Evolutionary conservation across 2,113 vertebrate genomes (phyloP).

Genomic region (Melanocharis versteri): DNA sequence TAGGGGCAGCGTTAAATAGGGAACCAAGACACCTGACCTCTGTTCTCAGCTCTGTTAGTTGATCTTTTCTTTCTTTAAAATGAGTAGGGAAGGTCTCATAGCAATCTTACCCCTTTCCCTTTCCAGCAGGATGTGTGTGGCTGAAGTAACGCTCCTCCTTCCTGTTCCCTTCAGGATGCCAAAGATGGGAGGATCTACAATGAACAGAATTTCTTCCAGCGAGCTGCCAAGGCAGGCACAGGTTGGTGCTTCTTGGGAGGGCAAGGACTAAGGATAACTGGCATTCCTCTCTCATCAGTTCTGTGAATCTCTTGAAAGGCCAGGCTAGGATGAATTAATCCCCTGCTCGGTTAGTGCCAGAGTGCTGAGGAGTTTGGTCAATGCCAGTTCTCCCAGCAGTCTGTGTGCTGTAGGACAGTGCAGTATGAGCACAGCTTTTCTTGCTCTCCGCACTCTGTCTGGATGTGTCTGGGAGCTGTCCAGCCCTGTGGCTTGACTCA

Average conservation of each 20-base stretch:
- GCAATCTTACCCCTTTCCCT: background rate
- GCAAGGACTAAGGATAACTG: background rate
- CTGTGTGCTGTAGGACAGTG: background rate
- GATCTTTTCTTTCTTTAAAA: background rate
- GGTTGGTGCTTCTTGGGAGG: constrained; percentile 63
- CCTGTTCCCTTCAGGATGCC: constrained; percentile 73
- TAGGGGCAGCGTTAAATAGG: background rate
- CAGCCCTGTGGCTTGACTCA: background rate
- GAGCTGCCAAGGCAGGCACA: constrained; percentile 81
- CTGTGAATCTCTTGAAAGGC: background rate
- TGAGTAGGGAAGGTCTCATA: background rate
- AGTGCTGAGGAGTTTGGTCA: background rate
- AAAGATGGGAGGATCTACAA: constrained; percentile 90
- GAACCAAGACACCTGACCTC: background rate
- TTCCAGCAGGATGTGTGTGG: background rate
- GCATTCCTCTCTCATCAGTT: background rate
- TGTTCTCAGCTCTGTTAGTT: background rate
- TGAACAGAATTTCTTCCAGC: constrained; percentile 92
- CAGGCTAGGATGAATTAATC: background rate
- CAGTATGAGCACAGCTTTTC: background rate
- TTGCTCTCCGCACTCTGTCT: background rate
- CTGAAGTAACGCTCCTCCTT: background rate
- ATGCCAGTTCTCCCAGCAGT: background rate
- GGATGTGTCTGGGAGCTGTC: background rate
- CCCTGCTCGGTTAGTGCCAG: background rate